phyloP scores from a whole-genome alignment of 2,113 vertebrate genomes.

The Chitala chitala region DNA sequence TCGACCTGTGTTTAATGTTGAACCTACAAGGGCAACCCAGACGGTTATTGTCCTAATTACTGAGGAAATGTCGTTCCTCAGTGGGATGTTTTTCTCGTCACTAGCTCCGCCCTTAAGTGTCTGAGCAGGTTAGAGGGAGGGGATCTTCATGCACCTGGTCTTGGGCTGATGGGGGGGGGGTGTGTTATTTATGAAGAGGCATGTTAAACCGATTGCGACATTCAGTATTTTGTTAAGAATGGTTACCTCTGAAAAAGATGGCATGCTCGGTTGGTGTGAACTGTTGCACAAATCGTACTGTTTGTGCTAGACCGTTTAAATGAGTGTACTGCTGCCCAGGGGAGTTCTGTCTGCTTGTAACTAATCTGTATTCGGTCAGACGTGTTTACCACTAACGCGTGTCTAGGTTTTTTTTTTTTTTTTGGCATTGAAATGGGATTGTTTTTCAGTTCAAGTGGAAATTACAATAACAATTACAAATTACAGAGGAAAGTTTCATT shows the following conservation, averaged over 20 bases:
- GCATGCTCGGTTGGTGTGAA: not conserved
- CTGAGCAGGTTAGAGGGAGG: not conserved
- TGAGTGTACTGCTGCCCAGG: slow-evolving; percentile 35
- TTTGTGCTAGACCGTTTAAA: slow-evolving; percentile 36
- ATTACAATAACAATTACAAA: too few relatives aligned
- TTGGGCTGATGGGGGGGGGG: too few relatives aligned
- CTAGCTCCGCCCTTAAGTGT: slow-evolving; percentile 1
- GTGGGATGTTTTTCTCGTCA: slow-evolving; percentile 8
- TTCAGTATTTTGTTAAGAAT: not conserved
- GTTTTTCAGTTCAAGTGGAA: too few relatives aligned
- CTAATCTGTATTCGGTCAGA: not conserved
- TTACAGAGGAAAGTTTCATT: too few relatives aligned
- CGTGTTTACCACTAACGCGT: not conserved
- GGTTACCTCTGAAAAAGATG: not conserved
- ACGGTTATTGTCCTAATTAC: not conserved
- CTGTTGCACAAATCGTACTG: slow-evolving; percentile 23
- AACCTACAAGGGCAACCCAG: not conserved
- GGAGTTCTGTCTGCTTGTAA: slow-evolving; percentile 39
- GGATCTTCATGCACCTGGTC: not conserved
- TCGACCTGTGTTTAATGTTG: not conserved
- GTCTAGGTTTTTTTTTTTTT: not conserved
- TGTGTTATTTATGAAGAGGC: too few relatives aligned
- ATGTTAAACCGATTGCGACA: not conserved
- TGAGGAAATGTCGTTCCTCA: not conserved
- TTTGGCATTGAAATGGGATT: too few relatives aligned